Percentiles rank a stretch among this genome's conserved stretches.
Conservation (phyloP, 2,888 invertebrate species). For the Punctoribates punctum region DNA sequence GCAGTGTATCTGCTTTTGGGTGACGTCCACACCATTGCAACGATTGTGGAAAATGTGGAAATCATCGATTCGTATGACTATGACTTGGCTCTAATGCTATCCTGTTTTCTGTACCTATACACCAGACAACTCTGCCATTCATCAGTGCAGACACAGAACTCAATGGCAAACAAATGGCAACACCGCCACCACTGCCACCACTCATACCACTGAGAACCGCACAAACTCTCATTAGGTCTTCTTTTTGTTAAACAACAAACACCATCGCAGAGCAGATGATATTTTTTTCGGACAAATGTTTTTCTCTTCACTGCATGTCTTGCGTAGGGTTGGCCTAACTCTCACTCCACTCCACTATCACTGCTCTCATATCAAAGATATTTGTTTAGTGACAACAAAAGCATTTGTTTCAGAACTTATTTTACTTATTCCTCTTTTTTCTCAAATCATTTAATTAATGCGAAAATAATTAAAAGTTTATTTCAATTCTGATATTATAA, state of each 20-base stretch:
- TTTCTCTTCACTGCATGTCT: too few species aligned
- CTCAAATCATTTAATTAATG: too few species aligned
- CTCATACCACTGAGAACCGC: background rate
- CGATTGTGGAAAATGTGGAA: slow-evolving; percentile 1
- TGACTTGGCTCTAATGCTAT: background rate
- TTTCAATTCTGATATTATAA: too few species aligned
- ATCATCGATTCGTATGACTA: slow-evolving; percentile 28
- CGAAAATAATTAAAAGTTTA: too few species aligned
- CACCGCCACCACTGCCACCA: background rate
- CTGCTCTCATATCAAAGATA: too few species aligned
- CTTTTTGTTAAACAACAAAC: background rate
- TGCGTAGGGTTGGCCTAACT: too few species aligned
- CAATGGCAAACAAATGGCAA: slow-evolving; percentile 27
- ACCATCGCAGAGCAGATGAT: too few species aligned
- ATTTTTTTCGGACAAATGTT: too few species aligned
- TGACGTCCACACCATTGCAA: slow-evolving; percentile 20
- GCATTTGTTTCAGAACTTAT: too few species aligned
- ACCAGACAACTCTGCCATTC: slow-evolving; percentile 25
- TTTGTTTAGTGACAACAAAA: too few species aligned
- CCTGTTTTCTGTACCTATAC: slow-evolving; percentile 12
- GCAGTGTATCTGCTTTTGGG: slow-evolving; percentile 30
- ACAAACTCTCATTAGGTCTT: background rate
- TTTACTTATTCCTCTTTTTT: too few species aligned
- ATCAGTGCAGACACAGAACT: slow-evolving; percentile 48
- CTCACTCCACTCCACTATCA: too few species aligned